Evolutionary conservation across 1,140 invertebrate species (phyloP), one percentile per base, ranked within the genome.

Genomic region (Drosophila baimaii): DNA sequence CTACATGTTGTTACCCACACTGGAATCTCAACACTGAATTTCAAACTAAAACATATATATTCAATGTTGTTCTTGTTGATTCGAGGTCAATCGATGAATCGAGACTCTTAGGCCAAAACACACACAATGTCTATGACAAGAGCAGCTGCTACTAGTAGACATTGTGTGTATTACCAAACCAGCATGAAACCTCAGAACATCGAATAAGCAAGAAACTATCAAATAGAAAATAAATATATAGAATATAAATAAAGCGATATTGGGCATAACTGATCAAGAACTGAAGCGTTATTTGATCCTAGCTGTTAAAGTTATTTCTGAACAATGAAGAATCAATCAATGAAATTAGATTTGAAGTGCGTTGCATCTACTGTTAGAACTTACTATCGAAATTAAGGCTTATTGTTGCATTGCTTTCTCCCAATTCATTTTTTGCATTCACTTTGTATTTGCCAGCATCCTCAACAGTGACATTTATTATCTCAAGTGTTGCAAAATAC

Each of bases 341-440:
- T 25, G 17, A 31, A 25, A 51, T 23, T 31, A 31, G 15, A 21
- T 39, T 6, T 8, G 31, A 29, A 21, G 15, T n/a, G 12, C 17
- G 37, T 39, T 25, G n/a, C n/a, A 15, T 58, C 12, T 25, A 29
- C 29, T 25, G 2, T 35, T 31, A 17, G 5, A 27, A 97, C 97
- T 98, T 95, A 98, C 98, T 98, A 95, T 99, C 98, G 94, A 98
- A 98, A 93, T 98, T 98, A 57, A 98, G 95, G 93, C 97, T 98
- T 93, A 98, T 98, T 37, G 97, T 98, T 37, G 98, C 98, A 92
- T 98, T 98, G 91, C 97, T 98, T 93, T 98, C 98, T 91, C 98
- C 98, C 76, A 98, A 95, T 93, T 98, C 97, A 93, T 98, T 98
- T 93, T 98, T 98, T 81, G 97, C 97, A 77, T 97, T 98, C 81